Conservation (phyloP, 1,140 invertebrate species). For the Orius laevigatus region DNA sequence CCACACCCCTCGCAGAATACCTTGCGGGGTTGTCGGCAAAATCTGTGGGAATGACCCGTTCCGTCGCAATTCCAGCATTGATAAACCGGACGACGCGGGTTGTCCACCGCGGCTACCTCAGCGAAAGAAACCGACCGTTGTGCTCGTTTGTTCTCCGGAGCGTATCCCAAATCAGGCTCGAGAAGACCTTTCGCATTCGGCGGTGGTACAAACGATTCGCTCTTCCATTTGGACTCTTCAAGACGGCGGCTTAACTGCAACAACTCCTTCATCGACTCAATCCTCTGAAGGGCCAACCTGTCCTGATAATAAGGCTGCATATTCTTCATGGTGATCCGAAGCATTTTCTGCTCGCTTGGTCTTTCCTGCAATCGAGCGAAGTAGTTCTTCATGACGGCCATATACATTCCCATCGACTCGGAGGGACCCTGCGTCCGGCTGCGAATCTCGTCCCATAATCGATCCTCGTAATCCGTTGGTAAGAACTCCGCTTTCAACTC, state of each 20-base stretch:
- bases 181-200: background rate
- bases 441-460: slow-evolving; percentile 23
- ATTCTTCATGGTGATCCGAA: slow-evolving; percentile 22
- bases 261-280: background rate
- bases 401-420: slow-evolving; percentile 22
- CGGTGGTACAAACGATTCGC: background rate
- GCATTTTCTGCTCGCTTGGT: slow-evolving; percentile 19
- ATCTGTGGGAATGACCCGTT: too few species aligned
- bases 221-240: background rate
- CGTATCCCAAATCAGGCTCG: slow-evolving; percentile 7
- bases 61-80: too few species aligned
- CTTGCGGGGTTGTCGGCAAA: too few species aligned
- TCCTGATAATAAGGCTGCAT: slow-evolving; percentile 22
- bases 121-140: too few species aligned
- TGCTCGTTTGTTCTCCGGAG: background rate
- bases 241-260: background rate
- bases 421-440: slow-evolving; percentile 20
- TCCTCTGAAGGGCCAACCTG: background rate
- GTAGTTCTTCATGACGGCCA: slow-evolving; percentile 23
- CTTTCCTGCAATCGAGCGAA: slow-evolving; percentile 21
- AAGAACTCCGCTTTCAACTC: background rate
- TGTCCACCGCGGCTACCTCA: too few species aligned
- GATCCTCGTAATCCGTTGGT: slow-evolving; percentile 19
- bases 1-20: too few species aligned
- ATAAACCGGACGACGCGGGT: too few species aligned